Evolutionary conservation across 2,797 vertebrate species (phyloP).

Genomic region (Mareca strepera): DNA sequence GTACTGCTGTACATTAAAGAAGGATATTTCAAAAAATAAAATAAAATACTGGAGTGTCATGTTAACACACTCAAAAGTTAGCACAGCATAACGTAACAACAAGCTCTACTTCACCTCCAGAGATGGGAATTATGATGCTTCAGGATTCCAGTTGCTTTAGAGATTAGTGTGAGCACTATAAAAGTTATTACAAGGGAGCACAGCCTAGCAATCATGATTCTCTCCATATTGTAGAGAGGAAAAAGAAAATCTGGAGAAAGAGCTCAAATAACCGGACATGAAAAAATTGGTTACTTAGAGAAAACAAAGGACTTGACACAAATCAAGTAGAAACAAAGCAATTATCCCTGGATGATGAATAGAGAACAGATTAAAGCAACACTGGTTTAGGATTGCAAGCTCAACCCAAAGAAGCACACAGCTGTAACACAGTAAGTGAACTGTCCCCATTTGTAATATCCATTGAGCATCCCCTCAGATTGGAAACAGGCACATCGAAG

Average conservation of each 20-base stretch:
- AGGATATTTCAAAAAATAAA: neutral
- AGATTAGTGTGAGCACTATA: conserved; percentile 26
- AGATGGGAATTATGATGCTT: conserved; percentile 38
- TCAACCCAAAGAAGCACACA: conserved; percentile 34
- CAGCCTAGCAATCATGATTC: conserved; percentile 78
- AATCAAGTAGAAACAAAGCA: conserved; percentile 43
- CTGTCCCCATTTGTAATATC: neutral
- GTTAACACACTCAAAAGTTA: conserved; percentile 44
- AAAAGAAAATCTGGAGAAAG: conserved; percentile 61
- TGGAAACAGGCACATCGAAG: conserved; percentile 45
- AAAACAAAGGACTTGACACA: conserved; percentile 22
- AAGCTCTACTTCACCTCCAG: conserved; percentile 71
- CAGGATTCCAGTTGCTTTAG: conserved; percentile 51
- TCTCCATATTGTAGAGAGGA: conserved; percentile 58
- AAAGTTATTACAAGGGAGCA: conserved; percentile 68
- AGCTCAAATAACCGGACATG: conserved; percentile 37
- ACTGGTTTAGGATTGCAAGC: conserved; percentile 28
- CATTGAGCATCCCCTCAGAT: conserved; percentile 13
- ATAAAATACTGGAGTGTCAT: conserved; percentile 11
- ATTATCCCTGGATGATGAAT: conserved; percentile 48
- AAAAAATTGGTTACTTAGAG: conserved; percentile 40
- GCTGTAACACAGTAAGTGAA: conserved; percentile 1
- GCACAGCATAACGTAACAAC: conserved; percentile 21
- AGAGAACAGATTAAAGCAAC: conserved; percentile 59
- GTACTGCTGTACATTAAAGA: neutral